Evolutionary conservation across 2,797 vertebrate genomes (phyloP), one percentile per base, ranked within the genome.

Genomic region (Oophaga sylvatica): DNA sequence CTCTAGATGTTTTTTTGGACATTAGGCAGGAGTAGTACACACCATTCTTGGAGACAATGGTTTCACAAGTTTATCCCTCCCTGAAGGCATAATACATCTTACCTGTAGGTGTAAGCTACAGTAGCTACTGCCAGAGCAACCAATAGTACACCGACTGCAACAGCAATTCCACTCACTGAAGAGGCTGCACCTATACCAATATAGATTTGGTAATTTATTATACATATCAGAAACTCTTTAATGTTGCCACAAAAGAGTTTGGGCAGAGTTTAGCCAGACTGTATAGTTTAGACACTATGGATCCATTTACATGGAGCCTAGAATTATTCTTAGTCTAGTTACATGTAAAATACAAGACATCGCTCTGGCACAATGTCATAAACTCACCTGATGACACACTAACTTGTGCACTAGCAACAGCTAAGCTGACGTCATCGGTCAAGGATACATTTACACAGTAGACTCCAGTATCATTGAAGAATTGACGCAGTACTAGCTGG

Each of bases 401-500:
- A 92, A 99, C 95, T 57, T 93, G 95, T 7, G 97, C 95, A 89
- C 95, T 98, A 82, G 97, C 93, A 89, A 97, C 89, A 17, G 97
- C 97, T 87, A 99, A 93, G 90, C 97, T 96, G 88, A 96, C 96
- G 29, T 96, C 95, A 88, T 97, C 96, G 85, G 97, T 95, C 92
- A 99, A 85, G 35, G 97, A 97, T 83, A 99, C 96, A 75, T 99
- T 99, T 88, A 99, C 94, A 91, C 98, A 99, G 93, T 97, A 99
- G 57, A 95, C 94, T 12, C 98, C 98, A 0, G 96, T 95, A 35
- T 96, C 93, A 67, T 96, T 97, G 91, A 99, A 97, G 90, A 94
- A 95, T 92, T 97, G 97, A 2, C 96, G 95, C 80, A 99, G 94
- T 90, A 98, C 94, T 85, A 99, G 92, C 90, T 97, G 96, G 90